Conservation (phyloP, 2,888 invertebrate genomes). For the Drosophila nr. fundita region DNA sequence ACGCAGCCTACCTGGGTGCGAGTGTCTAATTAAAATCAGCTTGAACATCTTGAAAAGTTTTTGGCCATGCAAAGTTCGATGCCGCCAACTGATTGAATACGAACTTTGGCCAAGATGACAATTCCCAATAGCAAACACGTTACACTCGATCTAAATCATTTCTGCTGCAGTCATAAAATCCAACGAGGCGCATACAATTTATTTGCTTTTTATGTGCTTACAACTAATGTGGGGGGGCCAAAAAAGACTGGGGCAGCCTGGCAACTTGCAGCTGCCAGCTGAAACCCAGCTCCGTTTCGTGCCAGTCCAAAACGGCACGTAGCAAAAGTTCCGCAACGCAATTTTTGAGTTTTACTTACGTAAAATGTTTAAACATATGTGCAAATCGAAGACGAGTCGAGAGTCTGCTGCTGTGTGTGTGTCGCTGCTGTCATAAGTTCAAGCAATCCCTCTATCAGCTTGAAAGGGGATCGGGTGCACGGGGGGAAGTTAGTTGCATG, state of each 20-base stretch:
- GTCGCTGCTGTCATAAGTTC: conserved; percentile 60
- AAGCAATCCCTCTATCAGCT: not conserved
- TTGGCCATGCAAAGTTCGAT: conserved; percentile 25
- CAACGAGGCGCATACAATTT: conserved; percentile 77
- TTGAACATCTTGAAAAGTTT: conserved; percentile 25
- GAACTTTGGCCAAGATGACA: conserved; percentile 33
- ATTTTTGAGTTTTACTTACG: conserved; percentile 66
- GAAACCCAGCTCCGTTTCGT: conserved; percentile 44
- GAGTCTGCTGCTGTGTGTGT: conserved; percentile 16
- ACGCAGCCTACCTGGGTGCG: conserved; percentile 17
- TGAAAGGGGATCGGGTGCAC: not conserved
- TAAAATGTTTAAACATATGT: conserved; percentile 65
- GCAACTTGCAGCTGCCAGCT: conserved; percentile 39
- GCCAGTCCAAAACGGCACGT: conserved; percentile 62
- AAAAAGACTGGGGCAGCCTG: not conserved
- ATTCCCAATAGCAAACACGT: conserved; percentile 19
- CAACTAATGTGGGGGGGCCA: conserved; percentile 64
- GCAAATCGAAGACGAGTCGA: conserved; percentile 60
- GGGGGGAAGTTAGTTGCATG: not conserved
- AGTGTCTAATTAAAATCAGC: conserved; percentile 59
- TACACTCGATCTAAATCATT: conserved; percentile 64
- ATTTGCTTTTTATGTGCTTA: conserved; percentile 77
- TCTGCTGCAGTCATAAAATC: conserved; percentile 80
- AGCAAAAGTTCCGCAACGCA: conserved; percentile 75
- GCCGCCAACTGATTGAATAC: conserved; percentile 58